A percentile compares a stretch with the other conserved stretches of the same genome.
Conservation (phyloP, 2,113 vertebrate genomes). For the Cricetomys ansorgei region DNA sequence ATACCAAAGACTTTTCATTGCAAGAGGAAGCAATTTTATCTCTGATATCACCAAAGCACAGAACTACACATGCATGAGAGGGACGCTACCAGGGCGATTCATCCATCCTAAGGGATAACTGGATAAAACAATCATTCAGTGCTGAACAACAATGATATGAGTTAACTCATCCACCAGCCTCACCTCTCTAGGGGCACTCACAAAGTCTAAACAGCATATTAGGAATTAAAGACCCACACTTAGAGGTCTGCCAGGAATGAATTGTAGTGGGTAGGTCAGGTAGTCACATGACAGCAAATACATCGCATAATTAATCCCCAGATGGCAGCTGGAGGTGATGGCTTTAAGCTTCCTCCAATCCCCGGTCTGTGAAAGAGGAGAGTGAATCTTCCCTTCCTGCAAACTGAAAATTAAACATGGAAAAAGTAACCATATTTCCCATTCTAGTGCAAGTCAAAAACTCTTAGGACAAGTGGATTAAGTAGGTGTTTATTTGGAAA, state of each 20-base stretch:
- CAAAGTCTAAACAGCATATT: neutral
- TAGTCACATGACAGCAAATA: neutral
- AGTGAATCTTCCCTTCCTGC: neutral
- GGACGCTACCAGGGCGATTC: neutral
- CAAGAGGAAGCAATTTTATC: neutral
- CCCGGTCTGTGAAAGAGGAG: neutral
- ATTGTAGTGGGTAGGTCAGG: neutral
- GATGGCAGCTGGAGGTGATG: neutral
- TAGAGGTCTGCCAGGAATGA: neutral
- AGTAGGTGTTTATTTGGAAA: slow-evolving; percentile 13
- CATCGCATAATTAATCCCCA: neutral
- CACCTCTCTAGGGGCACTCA: neutral
- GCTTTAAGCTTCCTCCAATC: neutral
- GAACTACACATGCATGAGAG: neutral
- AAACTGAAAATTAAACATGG: neutral
- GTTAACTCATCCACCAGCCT: neutral
- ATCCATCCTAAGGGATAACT: neutral
- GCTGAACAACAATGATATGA: neutral
- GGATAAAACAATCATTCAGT: neutral
- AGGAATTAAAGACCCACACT: neutral
- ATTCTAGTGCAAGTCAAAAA: neutral
- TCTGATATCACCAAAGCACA: neutral
- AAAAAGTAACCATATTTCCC: neutral
- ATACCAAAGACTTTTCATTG: neutral
- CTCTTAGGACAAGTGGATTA: neutral